Percentiles rank a stretch among this genome's conserved stretches.
phyloP scores from a whole-genome alignment of 92 coral and sea anemone species.

The Hydrozoanthus gracilis region DNA sequence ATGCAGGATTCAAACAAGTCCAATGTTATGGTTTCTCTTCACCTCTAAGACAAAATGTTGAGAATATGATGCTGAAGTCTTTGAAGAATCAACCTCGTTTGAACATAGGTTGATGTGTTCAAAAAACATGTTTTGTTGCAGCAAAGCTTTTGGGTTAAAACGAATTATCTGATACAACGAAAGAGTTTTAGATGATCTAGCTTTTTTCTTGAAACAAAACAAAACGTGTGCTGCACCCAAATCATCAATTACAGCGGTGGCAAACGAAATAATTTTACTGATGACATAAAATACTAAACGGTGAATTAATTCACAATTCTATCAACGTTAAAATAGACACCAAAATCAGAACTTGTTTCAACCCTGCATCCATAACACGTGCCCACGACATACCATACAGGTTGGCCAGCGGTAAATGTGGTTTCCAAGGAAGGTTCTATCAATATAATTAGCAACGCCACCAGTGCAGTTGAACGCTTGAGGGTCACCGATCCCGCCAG shows the following conservation, averaged over 20 bases:
- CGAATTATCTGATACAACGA: no score
- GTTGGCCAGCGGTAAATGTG: constrained; percentile 92
- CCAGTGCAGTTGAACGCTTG: constrained; percentile 86
- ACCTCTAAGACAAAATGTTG: background rate
- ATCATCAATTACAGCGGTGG: no score
- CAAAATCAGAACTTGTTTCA: constrained; percentile 9
- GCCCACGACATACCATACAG: constrained; percentile 61
- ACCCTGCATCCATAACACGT: constrained; percentile 18
- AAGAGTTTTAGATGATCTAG: no score
- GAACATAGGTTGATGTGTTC: no score
- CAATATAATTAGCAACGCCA: constrained; percentile 95
- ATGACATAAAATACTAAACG: no score
- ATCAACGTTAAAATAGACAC: no score
- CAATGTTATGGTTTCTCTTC: background rate
- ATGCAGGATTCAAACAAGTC: constrained; percentile 35
- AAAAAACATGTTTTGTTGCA: no score
- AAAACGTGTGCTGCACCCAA: no score
- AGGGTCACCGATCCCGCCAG: constrained; percentile 94
- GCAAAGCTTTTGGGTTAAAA: no score
- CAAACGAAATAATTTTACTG: no score
- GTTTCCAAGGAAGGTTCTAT: constrained; percentile 79
- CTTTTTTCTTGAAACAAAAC: no score
- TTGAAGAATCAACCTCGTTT: background rate
- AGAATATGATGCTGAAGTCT: background rate
- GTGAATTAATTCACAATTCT: no score